Conservation (phyloP, 2,113 vertebrate species). For the Chaenogobius annularis region DNA sequence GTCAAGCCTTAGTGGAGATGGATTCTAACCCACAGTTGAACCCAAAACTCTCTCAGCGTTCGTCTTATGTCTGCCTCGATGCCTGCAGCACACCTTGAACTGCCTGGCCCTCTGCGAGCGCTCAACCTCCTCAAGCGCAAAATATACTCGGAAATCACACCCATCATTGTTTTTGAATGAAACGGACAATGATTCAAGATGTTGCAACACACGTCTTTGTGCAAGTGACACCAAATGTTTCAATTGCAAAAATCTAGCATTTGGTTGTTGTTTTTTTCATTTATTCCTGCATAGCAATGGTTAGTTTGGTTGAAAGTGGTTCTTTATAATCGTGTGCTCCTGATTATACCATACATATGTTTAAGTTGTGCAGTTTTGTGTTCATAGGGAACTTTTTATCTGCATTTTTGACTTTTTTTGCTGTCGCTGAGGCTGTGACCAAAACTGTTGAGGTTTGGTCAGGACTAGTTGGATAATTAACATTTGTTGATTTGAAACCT, state of each 20-base stretch:
- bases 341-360: not conserved
- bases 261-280: too few species aligned
- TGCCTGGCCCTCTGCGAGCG: conserved; percentile 18
- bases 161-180: conserved; percentile 56
- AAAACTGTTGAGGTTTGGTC: too few species aligned
- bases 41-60: conserved; percentile 21
- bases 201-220: conserved; percentile 31
- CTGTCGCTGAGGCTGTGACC: too few species aligned
- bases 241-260: not conserved
- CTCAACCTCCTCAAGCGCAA: conserved; percentile 23
- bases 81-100: conserved; percentile 52
- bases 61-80: conserved; percentile 22
- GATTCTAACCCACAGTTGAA: conserved; percentile 57
- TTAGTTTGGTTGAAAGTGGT: not conserved
- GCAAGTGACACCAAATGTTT: not conserved
- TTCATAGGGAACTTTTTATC: too few species aligned
- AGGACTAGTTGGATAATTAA: too few species aligned
- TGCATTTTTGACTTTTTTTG: too few species aligned
- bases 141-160: conserved; percentile 30
- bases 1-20: conserved; percentile 26
- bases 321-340: not conserved
- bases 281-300: too few species aligned
- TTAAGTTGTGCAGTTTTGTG: too few species aligned
- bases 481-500: too few species aligned
- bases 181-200: conserved; percentile 37